Evolutionary conservation across 2,888 invertebrate species (phyloP).

Genomic region (Trichogramma dendrolimi): DNA sequence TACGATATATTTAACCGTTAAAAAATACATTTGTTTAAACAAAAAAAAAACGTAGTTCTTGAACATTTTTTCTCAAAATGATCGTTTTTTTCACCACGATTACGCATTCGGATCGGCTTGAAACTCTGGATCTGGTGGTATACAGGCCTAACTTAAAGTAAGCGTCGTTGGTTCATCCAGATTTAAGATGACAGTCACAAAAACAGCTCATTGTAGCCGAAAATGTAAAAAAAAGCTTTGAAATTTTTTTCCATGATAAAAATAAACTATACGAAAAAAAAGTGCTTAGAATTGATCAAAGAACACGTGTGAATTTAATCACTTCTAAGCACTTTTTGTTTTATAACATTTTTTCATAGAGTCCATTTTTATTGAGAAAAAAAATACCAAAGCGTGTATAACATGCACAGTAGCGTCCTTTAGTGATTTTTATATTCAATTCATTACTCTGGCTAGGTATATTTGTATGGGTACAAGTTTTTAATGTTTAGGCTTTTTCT

Average conservation of each 20-base stretch:
- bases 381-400: background rate
- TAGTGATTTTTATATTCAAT: background rate
- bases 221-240: background rate
- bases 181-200: background rate
- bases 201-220: background rate
- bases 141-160: background rate
- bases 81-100: too few species aligned
- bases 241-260: too few species aligned
- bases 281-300: too few species aligned
- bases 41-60: too few species aligned
- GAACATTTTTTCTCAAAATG: too few species aligned
- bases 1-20: too few species aligned
- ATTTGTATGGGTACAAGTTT: background rate
- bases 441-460: background rate
- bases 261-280: too few species aligned
- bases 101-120: too few species aligned
- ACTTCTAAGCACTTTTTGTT: too few species aligned
- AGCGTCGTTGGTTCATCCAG: background rate
- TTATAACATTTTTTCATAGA: too few species aligned
- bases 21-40: too few species aligned
- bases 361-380: background rate
- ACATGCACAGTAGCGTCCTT: background rate
- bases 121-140: background rate
- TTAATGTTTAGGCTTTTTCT: background rate
- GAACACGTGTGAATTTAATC: accelerated